Conservation (phyloP, 2,797 vertebrate species). For the Liasis olivaceus region DNA sequence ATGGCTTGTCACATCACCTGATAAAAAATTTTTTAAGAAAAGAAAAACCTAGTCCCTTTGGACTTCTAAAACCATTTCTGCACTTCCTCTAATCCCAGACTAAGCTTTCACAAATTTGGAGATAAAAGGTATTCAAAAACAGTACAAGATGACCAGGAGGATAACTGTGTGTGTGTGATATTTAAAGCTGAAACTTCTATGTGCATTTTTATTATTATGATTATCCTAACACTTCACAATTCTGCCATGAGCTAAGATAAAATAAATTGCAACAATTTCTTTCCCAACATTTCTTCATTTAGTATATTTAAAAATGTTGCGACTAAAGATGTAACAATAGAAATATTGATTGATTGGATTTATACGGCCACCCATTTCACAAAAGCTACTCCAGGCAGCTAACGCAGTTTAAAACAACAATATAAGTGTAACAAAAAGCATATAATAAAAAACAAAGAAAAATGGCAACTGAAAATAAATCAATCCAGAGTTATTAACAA, state of each 20-base stretch:
- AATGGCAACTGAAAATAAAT: too few relatives aligned
- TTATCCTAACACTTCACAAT: background rate
- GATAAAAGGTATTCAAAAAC: background rate
- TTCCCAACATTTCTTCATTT: background rate
- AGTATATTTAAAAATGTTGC: background rate
- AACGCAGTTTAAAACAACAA: too few relatives aligned
- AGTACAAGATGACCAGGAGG: background rate
- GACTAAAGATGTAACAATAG: background rate
- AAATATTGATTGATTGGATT: too few relatives aligned
- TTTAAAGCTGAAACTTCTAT: too few relatives aligned
- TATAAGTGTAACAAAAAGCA: too few relatives aligned
- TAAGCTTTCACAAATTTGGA: background rate
- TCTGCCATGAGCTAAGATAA: background rate
- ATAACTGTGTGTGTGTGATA: background rate
- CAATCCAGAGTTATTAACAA: too few relatives aligned
- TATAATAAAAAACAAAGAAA: too few relatives aligned
- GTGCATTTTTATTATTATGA: too few relatives aligned
- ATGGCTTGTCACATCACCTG: background rate
- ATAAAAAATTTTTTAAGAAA: background rate
- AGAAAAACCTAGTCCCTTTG: background rate
- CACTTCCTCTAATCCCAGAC: background rate
- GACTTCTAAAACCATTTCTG: background rate
- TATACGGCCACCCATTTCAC: too few relatives aligned
- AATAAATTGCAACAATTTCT: background rate
- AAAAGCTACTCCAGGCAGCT: too few relatives aligned